These are phyloP conservation scores for Ganaspis brasiliensis DNA, from an alignment of 2,888 invertebrate genomes.

Conservation along the genomic window DNA sequence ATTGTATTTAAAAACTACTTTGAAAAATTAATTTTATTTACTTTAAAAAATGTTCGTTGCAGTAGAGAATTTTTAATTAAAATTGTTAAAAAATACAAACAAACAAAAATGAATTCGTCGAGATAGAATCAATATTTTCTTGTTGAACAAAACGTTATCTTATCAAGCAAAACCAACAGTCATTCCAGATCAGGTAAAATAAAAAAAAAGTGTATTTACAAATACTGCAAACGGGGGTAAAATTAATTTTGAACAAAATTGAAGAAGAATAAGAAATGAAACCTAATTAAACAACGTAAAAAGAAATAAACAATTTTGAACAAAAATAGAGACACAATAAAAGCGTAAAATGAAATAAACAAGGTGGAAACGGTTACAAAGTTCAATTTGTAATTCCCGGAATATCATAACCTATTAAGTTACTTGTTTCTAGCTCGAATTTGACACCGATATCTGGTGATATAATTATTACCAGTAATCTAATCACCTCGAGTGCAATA, in stretches of 20 bases:
- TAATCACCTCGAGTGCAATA: constrained; percentile 6
- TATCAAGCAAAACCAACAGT: not conserved
- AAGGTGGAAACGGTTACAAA: not conserved
- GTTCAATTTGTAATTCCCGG: constrained; percentile 6
- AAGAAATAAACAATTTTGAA: not conserved
- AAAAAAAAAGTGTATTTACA: not conserved
- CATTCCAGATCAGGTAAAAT: not conserved
- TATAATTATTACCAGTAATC: constrained; percentile 12
- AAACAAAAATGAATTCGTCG: not conserved
- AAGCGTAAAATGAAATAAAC: not conserved
- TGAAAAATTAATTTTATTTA: no score
- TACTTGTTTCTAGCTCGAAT: constrained; percentile 20
- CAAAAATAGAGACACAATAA: not conserved
- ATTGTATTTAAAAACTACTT: no score
- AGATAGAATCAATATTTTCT: not conserved
- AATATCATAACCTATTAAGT: constrained; percentile 9
- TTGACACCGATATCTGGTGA: constrained; percentile 11
- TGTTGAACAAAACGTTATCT: not conserved
- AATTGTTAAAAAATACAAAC: not conserved
- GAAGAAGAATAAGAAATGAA: no score
- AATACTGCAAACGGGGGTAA: not conserved
- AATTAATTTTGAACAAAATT: no score
- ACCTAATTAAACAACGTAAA: not conserved
- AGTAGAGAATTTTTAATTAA: not conserved
- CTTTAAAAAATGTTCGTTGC: no score